A percentile compares a stretch with the other conserved stretches of the same genome.
These are phyloP conservation scores for Plemyria rubiginata DNA, from an alignment of 2,888 invertebrate species.

Conservation along the genomic window DNA sequence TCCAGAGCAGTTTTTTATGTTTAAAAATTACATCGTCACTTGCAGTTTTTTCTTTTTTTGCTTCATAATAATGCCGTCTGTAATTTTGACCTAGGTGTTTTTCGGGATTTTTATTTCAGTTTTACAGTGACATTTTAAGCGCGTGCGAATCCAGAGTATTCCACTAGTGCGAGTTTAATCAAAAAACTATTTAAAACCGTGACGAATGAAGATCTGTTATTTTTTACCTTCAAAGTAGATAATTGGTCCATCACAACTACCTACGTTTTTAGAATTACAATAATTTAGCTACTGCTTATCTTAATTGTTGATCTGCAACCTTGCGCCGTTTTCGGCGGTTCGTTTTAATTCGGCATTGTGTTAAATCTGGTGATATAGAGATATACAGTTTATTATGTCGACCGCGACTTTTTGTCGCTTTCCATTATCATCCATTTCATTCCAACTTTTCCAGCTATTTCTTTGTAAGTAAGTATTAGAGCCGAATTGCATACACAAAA, in stretches of 20 bases:
- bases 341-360: slow-evolving; percentile 41
- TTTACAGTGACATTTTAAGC: too few relatives aligned
- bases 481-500: too few relatives aligned
- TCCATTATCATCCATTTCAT: too few relatives aligned
- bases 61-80: too few relatives aligned
- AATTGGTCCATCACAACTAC: slow-evolving; percentile 31
- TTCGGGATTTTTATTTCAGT: too few relatives aligned
- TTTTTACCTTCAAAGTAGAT: slow-evolving; percentile 31
- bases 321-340: slow-evolving; percentile 39
- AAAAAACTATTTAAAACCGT: slow-evolving; percentile 1
- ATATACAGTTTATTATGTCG: neutral
- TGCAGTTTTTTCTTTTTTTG: too few relatives aligned
- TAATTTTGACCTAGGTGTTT: too few relatives aligned
- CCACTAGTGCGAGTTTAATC: too few relatives aligned
- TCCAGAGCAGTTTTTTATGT: too few relatives aligned
- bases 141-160: too few relatives aligned
- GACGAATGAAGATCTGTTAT: slow-evolving; percentile 22
- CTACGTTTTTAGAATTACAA: slow-evolving; percentile 38
- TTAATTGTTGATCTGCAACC: slow-evolving; percentile 42
- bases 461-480: too few relatives aligned
- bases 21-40: too few relatives aligned
- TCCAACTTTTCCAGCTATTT: neutral
- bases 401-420: slow-evolving; percentile 17
- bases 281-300: slow-evolving; percentile 39
- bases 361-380: slow-evolving; percentile 10